Percentiles rank a stretch among this genome's conserved stretches.
Evolutionary conservation across 2,797 vertebrate genomes (phyloP).

Genomic region (Orestias chungarensis): DNA sequence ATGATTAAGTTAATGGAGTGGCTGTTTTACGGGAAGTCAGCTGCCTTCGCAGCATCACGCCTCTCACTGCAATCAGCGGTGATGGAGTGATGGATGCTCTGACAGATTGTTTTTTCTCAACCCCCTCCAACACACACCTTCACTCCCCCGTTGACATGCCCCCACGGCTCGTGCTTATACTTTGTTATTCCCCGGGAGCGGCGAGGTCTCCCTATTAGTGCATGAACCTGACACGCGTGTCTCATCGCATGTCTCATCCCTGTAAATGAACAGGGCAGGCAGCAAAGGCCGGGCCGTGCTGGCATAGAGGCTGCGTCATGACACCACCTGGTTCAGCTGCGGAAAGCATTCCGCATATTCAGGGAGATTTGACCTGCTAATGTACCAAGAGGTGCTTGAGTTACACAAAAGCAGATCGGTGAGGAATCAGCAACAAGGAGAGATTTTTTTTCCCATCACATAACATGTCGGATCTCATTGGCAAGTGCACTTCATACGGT

Average conservation of each 20-base stretch:
- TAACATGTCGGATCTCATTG: constrained; percentile 61
- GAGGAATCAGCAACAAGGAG: constrained; percentile 47
- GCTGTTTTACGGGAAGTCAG: constrained; percentile 67
- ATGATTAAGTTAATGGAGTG: constrained; percentile 55
- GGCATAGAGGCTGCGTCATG: constrained; percentile 33
- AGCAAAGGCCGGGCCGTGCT: constrained; percentile 30
- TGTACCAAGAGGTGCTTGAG: constrained; percentile 34
- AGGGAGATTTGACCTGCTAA: constrained; percentile 32
- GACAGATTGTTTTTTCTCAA: constrained; percentile 56
- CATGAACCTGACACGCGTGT: constrained; percentile 60
- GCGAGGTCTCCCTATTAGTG: constrained; percentile 65
- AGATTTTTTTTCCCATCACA: constrained; percentile 61
- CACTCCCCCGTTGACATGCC: constrained; percentile 65
- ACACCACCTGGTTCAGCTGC: constrained; percentile 46
- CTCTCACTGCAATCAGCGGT: constrained; percentile 76
- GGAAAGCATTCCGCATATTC: constrained; percentile 38
- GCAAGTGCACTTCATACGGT: constrained; percentile 72
- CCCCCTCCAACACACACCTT: constrained; percentile 34
- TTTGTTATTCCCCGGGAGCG: constrained; percentile 75
- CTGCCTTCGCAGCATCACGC: constrained; percentile 77
- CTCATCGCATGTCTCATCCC: constrained; percentile 60
- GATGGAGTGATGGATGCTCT: constrained; percentile 76
- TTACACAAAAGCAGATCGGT: constrained; percentile 57
- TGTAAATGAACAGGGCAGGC: constrained; percentile 49
- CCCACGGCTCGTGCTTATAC: constrained; percentile 68